Evolutionary conservation across 2,888 invertebrate genomes (phyloP).

Genomic region (Drosophila maculinotata): DNA sequence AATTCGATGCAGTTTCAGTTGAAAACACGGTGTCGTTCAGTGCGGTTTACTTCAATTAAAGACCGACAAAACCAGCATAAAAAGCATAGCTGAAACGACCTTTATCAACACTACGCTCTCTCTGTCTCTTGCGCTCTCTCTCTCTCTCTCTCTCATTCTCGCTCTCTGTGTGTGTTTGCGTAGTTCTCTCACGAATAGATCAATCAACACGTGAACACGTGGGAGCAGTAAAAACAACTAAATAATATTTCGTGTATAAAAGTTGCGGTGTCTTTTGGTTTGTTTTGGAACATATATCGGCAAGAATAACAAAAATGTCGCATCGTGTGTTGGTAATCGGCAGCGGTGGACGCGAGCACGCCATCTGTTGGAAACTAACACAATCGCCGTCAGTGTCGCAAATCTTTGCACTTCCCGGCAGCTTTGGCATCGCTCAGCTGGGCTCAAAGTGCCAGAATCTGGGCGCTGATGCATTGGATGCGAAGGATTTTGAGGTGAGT

Average conservation of each 20-base stretch:
- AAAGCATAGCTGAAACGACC: constrained; percentile 17
- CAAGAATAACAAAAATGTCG: constrained; percentile 50
- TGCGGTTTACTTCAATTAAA: constrained; percentile 50
- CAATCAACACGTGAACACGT: constrained; percentile 63
- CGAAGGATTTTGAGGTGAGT: constrained; percentile 89
- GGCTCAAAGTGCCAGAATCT: constrained; percentile 89
- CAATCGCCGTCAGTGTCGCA: constrained; percentile 90
- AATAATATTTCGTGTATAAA: constrained; percentile 25
- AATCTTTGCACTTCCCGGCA: constrained; percentile 95
- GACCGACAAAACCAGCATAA: constrained; percentile 29
- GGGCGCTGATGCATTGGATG: constrained; percentile 69
- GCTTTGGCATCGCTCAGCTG: constrained; percentile 90
- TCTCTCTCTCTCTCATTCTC: constrained; percentile 13
- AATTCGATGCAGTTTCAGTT: constrained; percentile 60
- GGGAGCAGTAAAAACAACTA: constrained; percentile 17
- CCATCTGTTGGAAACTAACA: constrained; percentile 96
- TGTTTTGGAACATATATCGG: too few relatives aligned
- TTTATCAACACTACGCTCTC: constrained; percentile 9
- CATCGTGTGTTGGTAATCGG: constrained; percentile 93
- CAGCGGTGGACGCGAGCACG: constrained; percentile 97
- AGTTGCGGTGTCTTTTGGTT: too few relatives aligned
- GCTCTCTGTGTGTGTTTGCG: constrained; percentile 10
- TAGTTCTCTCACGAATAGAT: constrained; percentile 9
- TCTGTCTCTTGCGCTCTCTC: constrained; percentile 1
- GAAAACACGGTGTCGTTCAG: constrained; percentile 51